Percentiles rank a stretch among this genome's conserved stretches.
Evolutionary conservation across 2,113 vertebrate genomes (phyloP).

Genomic region (Neogobius melanostomus): DNA sequence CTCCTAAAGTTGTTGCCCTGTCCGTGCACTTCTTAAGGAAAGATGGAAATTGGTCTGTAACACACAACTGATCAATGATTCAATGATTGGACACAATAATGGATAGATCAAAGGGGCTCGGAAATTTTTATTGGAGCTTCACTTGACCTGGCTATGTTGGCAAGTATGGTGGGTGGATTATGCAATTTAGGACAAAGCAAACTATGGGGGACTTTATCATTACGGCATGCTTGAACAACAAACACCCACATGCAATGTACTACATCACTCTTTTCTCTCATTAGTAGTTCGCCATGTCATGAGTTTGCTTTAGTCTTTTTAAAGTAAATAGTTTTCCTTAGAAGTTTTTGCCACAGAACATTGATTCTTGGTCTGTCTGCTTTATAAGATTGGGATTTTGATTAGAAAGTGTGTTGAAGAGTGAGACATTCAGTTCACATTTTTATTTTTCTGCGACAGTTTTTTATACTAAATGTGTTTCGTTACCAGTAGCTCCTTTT

Average conservation of each 20-base stretch:
- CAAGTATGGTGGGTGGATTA: not conserved
- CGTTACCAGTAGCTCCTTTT: too few species aligned
- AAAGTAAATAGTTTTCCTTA: too few species aligned
- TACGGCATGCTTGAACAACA: constrained; percentile 9
- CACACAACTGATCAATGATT: not conserved
- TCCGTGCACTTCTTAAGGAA: not conserved
- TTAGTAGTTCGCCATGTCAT: not conserved
- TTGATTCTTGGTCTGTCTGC: too few species aligned
- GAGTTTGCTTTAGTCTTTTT: too few species aligned
- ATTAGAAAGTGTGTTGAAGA: too few species aligned
- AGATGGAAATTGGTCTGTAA: constrained; percentile 12
- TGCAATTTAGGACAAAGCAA: not conserved
- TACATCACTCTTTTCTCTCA: constrained; percentile 2
- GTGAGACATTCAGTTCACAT: too few species aligned
- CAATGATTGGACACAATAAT: not conserved
- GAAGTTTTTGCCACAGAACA: too few species aligned
- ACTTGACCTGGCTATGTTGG: constrained; percentile 27
- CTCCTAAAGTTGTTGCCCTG: not conserved
- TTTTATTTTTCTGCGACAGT: too few species aligned
- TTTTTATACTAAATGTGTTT: too few species aligned
- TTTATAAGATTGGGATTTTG: too few species aligned
- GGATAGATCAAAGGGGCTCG: constrained; percentile 5
- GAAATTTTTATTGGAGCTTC: constrained; percentile 21
- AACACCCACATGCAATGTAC: constrained; percentile 13
- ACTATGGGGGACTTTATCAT: constrained; percentile 4